Percentiles rank a stretch among this genome's conserved stretches.
Evolutionary conservation across 92 coral and sea anemone genomes (phyloP).

Genomic region (Pocillopora grandis): DNA sequence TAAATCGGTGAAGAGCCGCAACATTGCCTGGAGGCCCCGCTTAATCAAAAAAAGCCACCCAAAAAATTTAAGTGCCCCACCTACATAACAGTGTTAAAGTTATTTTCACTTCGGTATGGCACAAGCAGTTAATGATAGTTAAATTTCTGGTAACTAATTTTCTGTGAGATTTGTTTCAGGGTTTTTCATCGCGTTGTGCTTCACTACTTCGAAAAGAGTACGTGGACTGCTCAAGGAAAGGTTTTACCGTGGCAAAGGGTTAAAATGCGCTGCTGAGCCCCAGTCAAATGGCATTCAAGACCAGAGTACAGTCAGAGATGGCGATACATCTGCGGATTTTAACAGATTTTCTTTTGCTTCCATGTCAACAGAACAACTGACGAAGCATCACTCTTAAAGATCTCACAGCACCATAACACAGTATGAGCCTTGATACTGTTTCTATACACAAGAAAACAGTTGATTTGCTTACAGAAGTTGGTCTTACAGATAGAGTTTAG

Average conservation of each 20-base stretch:
- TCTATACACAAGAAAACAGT: too few relatives aligned
- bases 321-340: background rate
- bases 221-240: slow-evolving; percentile 18
- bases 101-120: too few relatives aligned
- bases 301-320: background rate
- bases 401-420: too few relatives aligned
- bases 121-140: background rate
- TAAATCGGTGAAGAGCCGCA: too few relatives aligned
- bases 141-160: background rate
- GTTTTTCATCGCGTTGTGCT: slow-evolving; percentile 30
- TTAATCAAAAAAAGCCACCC: too few relatives aligned
- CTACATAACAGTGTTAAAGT: too few relatives aligned
- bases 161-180: background rate
- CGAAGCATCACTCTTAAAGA: background rate
- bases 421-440: too few relatives aligned
- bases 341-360: background rate
- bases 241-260: background rate
- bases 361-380: too few relatives aligned
- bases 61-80: too few relatives aligned
- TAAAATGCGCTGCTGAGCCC: background rate
- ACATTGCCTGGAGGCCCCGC: too few relatives aligned
- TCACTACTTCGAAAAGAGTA: slow-evolving; percentile 30
- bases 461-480: too few relatives aligned
- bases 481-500: too few relatives aligned
- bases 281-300: background rate